These are phyloP conservation scores for Poeciliopsis paucimaculata DNA, from an alignment of 2,797 vertebrate species.

Conservation along the genomic window DNA sequence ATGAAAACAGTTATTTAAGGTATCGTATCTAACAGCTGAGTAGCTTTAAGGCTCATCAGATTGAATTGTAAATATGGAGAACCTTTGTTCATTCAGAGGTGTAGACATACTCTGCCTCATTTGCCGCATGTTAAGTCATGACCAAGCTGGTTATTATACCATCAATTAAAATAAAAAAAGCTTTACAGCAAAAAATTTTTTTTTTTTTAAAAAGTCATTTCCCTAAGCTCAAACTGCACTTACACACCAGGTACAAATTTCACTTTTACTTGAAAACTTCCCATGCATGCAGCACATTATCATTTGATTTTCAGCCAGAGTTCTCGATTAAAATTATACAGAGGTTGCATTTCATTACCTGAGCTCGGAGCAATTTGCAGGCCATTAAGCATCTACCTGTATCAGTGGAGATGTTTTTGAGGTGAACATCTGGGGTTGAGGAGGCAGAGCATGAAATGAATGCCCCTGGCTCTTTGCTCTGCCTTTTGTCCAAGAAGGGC, in stretches of 20 bases:
- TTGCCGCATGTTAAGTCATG: slow-evolving; percentile 77
- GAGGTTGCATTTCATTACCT: slow-evolving; percentile 85
- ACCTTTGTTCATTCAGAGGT: slow-evolving; percentile 72
- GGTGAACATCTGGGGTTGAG: slow-evolving; percentile 87
- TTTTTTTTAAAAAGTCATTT: slow-evolving; percentile 67
- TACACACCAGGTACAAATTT: slow-evolving; percentile 76
- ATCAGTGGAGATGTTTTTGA: slow-evolving; percentile 81
- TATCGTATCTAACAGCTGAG: slow-evolving; percentile 72
- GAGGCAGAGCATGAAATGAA: slow-evolving; percentile 84
- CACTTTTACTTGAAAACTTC: slow-evolving; percentile 78
- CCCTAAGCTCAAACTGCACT: slow-evolving; percentile 57
- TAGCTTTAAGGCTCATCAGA: slow-evolving; percentile 72
- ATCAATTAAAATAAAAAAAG: slow-evolving; percentile 77
- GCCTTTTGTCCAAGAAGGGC: slow-evolving; percentile 79
- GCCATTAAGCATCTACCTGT: slow-evolving; percentile 84
- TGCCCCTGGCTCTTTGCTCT: slow-evolving; percentile 72
- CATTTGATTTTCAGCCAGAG: slow-evolving; percentile 82
- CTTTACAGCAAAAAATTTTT: slow-evolving; percentile 58
- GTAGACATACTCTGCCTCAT: slow-evolving; percentile 77
- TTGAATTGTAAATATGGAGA: slow-evolving; percentile 80
- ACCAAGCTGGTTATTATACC: slow-evolving; percentile 76
- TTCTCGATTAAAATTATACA: slow-evolving; percentile 86
- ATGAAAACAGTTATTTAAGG: slow-evolving; percentile 54
- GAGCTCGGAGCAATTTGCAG: slow-evolving; percentile 80
- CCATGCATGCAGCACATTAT: slow-evolving; percentile 83